phyloP scores from a whole-genome alignment of 2,113 vertebrate species.

The Loxodonta africana region DNA sequence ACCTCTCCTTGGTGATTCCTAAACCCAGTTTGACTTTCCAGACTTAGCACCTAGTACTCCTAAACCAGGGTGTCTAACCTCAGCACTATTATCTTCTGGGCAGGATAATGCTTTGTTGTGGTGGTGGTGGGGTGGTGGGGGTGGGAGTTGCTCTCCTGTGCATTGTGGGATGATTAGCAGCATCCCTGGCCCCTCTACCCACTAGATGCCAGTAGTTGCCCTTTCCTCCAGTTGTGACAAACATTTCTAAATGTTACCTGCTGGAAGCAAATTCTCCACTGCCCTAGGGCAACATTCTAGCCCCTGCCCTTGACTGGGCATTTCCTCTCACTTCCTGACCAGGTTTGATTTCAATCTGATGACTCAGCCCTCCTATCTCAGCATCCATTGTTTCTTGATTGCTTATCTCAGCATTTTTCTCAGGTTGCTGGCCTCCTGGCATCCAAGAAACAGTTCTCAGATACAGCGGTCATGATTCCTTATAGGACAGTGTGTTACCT shows the following conservation, averaged over 20 bases:
- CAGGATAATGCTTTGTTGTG: too few relatives aligned
- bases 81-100: too few relatives aligned
- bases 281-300: neutral
- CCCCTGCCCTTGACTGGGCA: too few relatives aligned
- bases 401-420: neutral
- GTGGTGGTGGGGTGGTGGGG: neutral
- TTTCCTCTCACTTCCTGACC: neutral
- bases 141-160: neutral
- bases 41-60: too few relatives aligned
- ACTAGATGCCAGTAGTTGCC: neutral
- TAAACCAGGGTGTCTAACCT: too few relatives aligned
- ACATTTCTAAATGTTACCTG: neutral
- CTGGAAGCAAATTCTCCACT: too few relatives aligned
- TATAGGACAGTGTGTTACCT: fast-evolving
- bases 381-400: neutral
- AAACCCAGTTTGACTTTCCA: neutral
- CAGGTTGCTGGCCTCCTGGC: neutral
- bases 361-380: neutral
- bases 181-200: too few relatives aligned
- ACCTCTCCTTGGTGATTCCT: neutral
- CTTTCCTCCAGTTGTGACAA: neutral
- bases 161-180: neutral
- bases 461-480: neutral
- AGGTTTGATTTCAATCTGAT: neutral
- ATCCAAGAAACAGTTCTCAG: neutral